phyloP scores from a whole-genome alignment of 2,113 vertebrate genomes.

The Cyphotilapia sp. region DNA sequence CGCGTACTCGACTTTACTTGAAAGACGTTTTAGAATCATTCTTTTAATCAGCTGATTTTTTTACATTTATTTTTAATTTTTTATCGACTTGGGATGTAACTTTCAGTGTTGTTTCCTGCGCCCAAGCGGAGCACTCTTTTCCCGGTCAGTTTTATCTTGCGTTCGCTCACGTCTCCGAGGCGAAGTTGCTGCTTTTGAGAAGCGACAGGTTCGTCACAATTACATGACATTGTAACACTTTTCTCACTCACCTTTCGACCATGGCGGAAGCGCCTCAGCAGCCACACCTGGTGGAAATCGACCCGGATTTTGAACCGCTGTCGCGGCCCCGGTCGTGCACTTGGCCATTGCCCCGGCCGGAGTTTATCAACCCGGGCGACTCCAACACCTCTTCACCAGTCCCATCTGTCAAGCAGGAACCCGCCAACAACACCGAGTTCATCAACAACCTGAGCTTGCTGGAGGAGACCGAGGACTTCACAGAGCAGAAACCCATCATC shows the following conservation, averaged over 20 bases:
- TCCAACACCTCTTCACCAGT: constrained; percentile 88
- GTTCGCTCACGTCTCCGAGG: background rate
- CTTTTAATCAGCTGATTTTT: background rate
- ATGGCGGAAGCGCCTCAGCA: constrained; percentile 80
- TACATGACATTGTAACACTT: constrained; percentile 58
- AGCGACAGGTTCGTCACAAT: background rate
- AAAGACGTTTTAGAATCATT: background rate
- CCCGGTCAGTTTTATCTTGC: constrained; percentile 3
- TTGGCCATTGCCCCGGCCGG: constrained; percentile 84
- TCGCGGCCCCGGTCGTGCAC: constrained; percentile 83
- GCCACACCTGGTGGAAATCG: constrained; percentile 78
- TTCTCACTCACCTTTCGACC: constrained; percentile 38
- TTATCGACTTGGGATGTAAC: constrained; percentile 50
- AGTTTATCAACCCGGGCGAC: constrained; percentile 83
- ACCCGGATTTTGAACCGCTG: constrained; percentile 85
- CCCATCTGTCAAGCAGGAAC: constrained; percentile 81
- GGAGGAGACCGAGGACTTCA: constrained; percentile 85
- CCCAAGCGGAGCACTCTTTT: constrained; percentile 3
- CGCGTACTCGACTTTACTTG: background rate
- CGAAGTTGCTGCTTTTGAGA: background rate
- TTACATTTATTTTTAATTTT: background rate
- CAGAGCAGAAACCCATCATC: constrained; percentile 65
- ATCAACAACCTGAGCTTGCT: constrained; percentile 84
- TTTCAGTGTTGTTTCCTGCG: constrained; percentile 7
- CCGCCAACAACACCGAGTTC: constrained; percentile 74